Evolutionary conservation across 2,888 invertebrate genomes (phyloP).

Genomic region (Pandemis heparana): DNA sequence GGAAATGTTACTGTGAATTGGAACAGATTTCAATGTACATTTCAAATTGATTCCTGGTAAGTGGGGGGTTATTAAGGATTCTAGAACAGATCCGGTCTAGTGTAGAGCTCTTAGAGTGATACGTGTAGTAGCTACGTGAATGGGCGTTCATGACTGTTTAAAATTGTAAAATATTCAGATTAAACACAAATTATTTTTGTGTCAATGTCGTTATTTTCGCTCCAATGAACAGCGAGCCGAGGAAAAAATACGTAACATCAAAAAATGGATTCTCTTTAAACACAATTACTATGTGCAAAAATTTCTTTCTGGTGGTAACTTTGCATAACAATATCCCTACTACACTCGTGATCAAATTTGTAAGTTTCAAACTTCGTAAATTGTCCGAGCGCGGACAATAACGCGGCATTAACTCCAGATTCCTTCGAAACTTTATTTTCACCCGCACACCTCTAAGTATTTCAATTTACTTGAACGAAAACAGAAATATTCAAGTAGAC

Average conservation of each 20-base stretch:
- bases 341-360: background rate
- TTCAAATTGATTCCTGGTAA: no score
- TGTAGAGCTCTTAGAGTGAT: no score
- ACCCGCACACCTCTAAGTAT: conserved; percentile 20
- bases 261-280: background rate
- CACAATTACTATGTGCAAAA: background rate
- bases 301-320: background rate
- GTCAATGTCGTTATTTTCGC: no score
- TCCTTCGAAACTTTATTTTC: background rate
- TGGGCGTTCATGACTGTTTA: no score
- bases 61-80: no score
- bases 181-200: no score
- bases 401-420: conserved; percentile 5
- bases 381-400: background rate
- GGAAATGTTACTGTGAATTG: no score
- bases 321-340: background rate
- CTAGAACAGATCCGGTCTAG: no score
- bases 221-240: background rate
- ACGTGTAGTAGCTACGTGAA: no score
- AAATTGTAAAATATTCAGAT: no score
- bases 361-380: background rate
- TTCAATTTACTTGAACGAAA: conserved; percentile 27
- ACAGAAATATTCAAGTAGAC: conserved; percentile 37
- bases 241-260: background rate
- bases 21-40: no score